Percentiles rank a stretch among this genome's conserved stretches.
These are phyloP conservation scores for Sycobia sp. DNA, from an alignment of 1,140 invertebrate genomes.

Conservation along the genomic window DNA sequence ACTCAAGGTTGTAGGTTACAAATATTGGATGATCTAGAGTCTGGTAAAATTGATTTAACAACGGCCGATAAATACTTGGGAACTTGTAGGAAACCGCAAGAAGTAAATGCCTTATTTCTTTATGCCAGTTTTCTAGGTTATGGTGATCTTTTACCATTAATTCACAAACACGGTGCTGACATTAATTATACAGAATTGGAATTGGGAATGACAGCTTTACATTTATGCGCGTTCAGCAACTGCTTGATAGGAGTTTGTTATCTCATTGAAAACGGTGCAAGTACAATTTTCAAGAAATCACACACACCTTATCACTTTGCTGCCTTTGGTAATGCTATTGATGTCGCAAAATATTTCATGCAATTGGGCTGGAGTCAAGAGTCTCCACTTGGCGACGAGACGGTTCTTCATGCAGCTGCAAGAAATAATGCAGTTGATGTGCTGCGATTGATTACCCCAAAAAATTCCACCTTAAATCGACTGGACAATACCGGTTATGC, in stretches of 20 bases:
- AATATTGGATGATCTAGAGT: constrained; percentile 74
- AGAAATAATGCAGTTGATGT: constrained; percentile 76
- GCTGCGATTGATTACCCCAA: constrained; percentile 72
- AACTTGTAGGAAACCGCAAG: constrained; percentile 66
- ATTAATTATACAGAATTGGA: constrained; percentile 71
- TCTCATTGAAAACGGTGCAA: constrained; percentile 70
- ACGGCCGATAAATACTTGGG: constrained; percentile 56
- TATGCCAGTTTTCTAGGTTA: constrained; percentile 74
- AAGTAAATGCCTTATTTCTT: constrained; percentile 72
- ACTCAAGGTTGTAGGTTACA: constrained; percentile 68
- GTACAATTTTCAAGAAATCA: constrained; percentile 67
- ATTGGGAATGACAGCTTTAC: constrained; percentile 71
- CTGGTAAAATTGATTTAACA: constrained; percentile 66
- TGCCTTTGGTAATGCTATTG: constrained; percentile 77
- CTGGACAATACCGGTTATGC: constrained; percentile 74
- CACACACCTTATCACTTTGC: constrained; percentile 81
- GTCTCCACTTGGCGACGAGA: constrained; percentile 68
- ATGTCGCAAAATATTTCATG: constrained; percentile 74
- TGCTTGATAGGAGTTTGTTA: constrained; percentile 72
- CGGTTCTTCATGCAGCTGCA: constrained; percentile 78
- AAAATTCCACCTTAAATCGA: constrained; percentile 72
- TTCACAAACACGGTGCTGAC: constrained; percentile 71
- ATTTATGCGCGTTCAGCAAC: constrained; percentile 78
- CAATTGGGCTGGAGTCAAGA: constrained; percentile 68
- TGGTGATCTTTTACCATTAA: constrained; percentile 66